These are phyloP conservation scores for Platycercus adscitus DNA, from an alignment of 2,113 vertebrate genomes.

Conservation along the genomic window DNA sequence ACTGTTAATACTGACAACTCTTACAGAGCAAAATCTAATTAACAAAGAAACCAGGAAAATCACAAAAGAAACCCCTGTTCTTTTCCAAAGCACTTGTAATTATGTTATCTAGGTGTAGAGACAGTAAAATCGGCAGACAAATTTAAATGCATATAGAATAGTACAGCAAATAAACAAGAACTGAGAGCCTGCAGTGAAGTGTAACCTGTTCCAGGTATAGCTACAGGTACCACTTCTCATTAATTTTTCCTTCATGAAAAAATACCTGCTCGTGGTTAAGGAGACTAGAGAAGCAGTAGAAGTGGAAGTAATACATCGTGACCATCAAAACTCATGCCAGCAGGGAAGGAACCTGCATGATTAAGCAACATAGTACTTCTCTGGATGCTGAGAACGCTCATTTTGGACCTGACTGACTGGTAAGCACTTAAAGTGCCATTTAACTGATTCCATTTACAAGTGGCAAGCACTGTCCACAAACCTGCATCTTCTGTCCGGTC, in stretches of 20 bases:
- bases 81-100: background rate
- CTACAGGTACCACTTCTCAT: background rate
- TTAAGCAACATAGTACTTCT: background rate
- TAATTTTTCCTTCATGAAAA: background rate
- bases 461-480: background rate
- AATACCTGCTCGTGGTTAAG: background rate
- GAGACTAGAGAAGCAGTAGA: background rate
- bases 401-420: background rate
- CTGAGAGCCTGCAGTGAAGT: background rate
- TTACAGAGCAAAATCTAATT: background rate
- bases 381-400: background rate
- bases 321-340: background rate
- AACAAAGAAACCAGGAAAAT: background rate
- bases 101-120: background rate
- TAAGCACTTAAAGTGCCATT: background rate
- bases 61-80: background rate
- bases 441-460: too few relatives aligned
- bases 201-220: background rate
- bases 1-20: background rate
- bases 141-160: background rate
- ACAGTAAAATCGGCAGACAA: background rate
- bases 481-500: background rate
- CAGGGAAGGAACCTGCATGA: background rate
- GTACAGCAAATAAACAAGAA: background rate
- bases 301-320: background rate